Evolutionary conservation across 2,113 vertebrate genomes (phyloP).

Genomic region (Malaclemys terrapin): DNA sequence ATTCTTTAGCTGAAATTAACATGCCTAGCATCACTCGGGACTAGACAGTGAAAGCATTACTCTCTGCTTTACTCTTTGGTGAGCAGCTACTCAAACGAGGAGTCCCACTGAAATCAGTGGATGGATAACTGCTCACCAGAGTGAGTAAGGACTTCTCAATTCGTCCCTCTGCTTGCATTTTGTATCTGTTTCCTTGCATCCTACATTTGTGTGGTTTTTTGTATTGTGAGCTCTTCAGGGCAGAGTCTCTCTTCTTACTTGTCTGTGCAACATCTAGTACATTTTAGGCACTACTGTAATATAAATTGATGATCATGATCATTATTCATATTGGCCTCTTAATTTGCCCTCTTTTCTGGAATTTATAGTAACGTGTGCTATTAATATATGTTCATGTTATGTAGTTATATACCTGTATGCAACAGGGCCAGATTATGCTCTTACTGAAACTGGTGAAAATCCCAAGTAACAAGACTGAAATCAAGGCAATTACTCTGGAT

Average conservation of each 20-base stretch:
- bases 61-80: conserved; percentile 7
- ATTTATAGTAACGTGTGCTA: background rate
- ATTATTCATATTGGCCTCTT: background rate
- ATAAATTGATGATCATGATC: background rate
- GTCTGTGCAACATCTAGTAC: background rate
- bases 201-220: background rate
- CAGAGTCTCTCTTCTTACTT: background rate
- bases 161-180: background rate
- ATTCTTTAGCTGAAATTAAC: background rate
- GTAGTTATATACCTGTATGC: background rate
- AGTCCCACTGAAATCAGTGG: background rate
- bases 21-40: background rate
- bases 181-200: background rate
- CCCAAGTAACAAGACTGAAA: background rate
- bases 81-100: background rate
- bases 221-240: background rate
- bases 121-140: background rate
- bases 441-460: background rate
- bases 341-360: background rate
- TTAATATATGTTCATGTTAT: background rate
- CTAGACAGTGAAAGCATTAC: background rate
- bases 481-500: background rate
- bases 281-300: background rate
- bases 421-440: background rate
- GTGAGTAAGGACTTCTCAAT: background rate